Conservation (phyloP, 2,797 vertebrate species). For the Gadopsis marmoratus region DNA sequence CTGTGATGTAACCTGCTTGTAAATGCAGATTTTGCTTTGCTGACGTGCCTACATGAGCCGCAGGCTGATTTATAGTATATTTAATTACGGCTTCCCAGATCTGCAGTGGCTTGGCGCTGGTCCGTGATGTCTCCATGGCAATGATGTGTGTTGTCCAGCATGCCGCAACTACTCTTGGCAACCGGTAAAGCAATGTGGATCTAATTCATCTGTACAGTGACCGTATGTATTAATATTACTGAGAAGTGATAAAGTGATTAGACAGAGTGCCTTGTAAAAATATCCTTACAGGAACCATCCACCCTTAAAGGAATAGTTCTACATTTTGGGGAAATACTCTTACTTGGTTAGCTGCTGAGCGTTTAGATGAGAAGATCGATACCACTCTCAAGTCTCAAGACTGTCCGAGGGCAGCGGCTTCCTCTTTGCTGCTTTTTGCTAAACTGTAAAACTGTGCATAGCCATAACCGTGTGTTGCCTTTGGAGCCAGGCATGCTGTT, state of each 20-base stretch:
- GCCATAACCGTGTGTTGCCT: no score
- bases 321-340: no score
- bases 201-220: neutral
- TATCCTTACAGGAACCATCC: neutral
- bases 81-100: slow-evolving; percentile 71
- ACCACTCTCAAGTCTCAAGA: no score
- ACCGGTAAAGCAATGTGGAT: slow-evolving; percentile 66
- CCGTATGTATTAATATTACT: neutral
- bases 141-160: slow-evolving; percentile 71
- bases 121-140: slow-evolving; percentile 74
- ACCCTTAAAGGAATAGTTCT: neutral
- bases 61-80: slow-evolving; percentile 26
- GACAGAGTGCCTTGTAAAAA: neutral
- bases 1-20: neutral
- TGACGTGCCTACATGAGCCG: slow-evolving; percentile 10
- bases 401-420: no score
- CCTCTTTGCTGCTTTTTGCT: no score
- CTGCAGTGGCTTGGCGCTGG: slow-evolving; percentile 78
- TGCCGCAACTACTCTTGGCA: slow-evolving; percentile 43
- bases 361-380: no score
- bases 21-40: neutral
- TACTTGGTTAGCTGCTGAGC: no score
- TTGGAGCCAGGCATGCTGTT: no score
- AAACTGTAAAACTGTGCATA: no score
- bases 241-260: neutral